Evolutionary conservation across 2,113 vertebrate genomes (phyloP).

Genomic region (Eurypyga helias): DNA sequence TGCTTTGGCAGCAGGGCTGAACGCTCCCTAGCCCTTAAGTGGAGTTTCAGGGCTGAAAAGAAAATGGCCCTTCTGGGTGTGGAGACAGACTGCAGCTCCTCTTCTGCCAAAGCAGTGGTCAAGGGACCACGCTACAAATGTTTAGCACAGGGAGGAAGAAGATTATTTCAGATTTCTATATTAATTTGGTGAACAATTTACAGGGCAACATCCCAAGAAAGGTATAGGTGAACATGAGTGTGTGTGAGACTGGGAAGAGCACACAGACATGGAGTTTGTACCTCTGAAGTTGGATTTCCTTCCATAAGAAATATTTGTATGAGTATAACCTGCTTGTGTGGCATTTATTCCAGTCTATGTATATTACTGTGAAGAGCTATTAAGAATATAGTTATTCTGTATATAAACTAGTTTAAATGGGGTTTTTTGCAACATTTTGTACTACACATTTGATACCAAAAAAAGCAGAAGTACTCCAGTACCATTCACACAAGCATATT

Average conservation of each 20-base stretch:
- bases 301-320: not conserved
- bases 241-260: not conserved
- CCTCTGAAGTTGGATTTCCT: not conserved
- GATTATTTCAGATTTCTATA: not conserved
- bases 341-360: not conserved
- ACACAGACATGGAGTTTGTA: not conserved
- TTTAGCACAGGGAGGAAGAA: not conserved
- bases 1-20: not conserved
- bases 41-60: not conserved
- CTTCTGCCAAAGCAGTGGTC: not conserved
- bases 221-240: not conserved
- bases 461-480: not conserved
- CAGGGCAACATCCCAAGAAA: not conserved
- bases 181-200: not conserved
- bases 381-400: not conserved
- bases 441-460: not conserved
- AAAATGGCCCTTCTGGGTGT: not conserved
- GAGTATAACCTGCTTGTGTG: not conserved
- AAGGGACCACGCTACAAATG: not conserved
- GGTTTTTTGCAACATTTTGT: not conserved
- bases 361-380: not conserved
- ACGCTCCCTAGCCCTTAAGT: not conserved
- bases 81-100: not conserved
- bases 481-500: conserved; percentile 59
- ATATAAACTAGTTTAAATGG: not conserved